Evolutionary conservation across 2,888 invertebrate genomes (phyloP), one percentile per base, ranked within the genome.

Genomic region (Pollenia angustigena): DNA sequence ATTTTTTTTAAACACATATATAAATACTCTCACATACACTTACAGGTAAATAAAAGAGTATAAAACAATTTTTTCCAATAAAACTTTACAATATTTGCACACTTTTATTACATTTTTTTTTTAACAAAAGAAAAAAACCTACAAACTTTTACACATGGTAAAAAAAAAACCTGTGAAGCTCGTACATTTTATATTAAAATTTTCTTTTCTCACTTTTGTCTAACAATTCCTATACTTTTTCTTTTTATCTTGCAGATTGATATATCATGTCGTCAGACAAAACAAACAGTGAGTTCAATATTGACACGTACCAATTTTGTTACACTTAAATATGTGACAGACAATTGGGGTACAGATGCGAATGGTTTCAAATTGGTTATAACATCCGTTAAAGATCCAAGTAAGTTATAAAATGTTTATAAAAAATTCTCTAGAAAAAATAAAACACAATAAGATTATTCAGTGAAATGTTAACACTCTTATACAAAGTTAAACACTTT

Each of bases 271-370:
- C 96, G 97, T 89, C 97, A 98, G 94, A 98, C 98, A 90, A 97
- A 97, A 93, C 96, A 97, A 94, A 96, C 96, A 90, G 96, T 98
- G 88, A 97, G 97, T 88, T 96, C 97, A 90, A 96, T 98, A 94
- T 97, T 97, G 94, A 98, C 98, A 84, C 95, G 97, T 92, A 97
- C 98, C 93, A 98, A 98, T 95, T 98, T 97, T 94, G 97, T 98
- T 92, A 98, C 98, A 76, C 95, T 98, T 90, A 97, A 97, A 94
- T 98, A 98, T 94, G 97, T 97, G 92, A 98, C 98, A 74, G 98
- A 98, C 94, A 96, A 96, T 92, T 98, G 98, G 97, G 98, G 98
- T 89, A 97, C 97, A 87, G 97, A 97, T 93, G 95, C 96, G 91
- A 98, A 98, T 94, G 98, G 98, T 91, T 98, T 98, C 95, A 97